phyloP scores from a whole-genome alignment of 1,140 invertebrate genomes.

The Gonioctena quinquepunctata region DNA sequence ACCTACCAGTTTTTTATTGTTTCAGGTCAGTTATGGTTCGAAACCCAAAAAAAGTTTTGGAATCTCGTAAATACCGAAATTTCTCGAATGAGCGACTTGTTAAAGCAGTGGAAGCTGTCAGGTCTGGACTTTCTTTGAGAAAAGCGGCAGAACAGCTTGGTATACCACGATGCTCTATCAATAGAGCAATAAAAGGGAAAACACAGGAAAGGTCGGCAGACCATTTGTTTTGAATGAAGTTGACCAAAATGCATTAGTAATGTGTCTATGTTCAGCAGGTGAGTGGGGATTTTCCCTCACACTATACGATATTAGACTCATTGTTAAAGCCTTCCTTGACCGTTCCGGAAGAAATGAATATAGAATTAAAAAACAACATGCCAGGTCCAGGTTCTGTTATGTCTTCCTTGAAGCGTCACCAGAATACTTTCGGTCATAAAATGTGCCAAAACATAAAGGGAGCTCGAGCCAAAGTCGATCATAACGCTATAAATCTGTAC shows the following conservation, averaged over 20 bases:
- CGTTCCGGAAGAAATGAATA: neutral
- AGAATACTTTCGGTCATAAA: conserved; percentile 1
- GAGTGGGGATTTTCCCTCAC: neutral
- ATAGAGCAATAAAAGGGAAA: neutral
- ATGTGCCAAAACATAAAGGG: neutral
- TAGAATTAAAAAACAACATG: neutral
- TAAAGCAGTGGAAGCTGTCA: neutral
- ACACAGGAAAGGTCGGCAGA: neutral
- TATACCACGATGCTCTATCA: neutral
- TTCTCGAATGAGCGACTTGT: neutral
- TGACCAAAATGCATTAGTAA: neutral
- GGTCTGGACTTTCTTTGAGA: neutral
- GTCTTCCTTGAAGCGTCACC: conserved; percentile 7
- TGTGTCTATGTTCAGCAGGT: neutral
- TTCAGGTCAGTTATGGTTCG: neutral
- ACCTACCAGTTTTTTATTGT: neutral
- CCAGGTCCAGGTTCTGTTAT: neutral
- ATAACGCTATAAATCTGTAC: neutral
- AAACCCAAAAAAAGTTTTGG: neutral
- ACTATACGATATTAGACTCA: neutral
- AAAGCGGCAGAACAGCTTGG: neutral
- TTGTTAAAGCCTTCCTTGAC: neutral
- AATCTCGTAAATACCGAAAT: neutral
- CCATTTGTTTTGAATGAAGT: neutral
- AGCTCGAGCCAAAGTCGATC: neutral